Evolutionary conservation across 2,888 invertebrate genomes (phyloP), one percentile per base, ranked within the genome.

Genomic region (Lasioglossum marginatum): DNA sequence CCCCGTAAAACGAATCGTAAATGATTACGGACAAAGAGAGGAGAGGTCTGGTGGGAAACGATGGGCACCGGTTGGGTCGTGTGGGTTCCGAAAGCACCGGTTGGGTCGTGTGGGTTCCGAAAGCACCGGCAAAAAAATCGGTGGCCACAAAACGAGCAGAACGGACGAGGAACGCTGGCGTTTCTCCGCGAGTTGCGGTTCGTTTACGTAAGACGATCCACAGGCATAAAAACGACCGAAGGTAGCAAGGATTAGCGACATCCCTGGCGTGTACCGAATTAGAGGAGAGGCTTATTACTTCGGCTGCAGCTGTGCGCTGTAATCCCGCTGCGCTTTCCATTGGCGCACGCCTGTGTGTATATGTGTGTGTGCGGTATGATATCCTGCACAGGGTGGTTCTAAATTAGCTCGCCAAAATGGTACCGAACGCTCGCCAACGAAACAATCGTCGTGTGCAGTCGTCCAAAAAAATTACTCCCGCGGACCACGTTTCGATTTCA

Each of bases 241-340:
- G 82, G 79, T 80, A 77, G 31, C 48, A 57, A 52, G 86, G 86
- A 86, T 86, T 79, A 85, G 82, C 60, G 72, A 79, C 60, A 73
- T 80, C 63, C 79, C 60, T 19, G 71, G 57, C 74, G 74, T 80
- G 82, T 77, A 87, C 87, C 91, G 89, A 90, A 92, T 91, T 91
- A 90, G 85, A 89, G 81, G 79, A 79, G 90, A 85, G 92, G 93
- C 92, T 93, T 93, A 93, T 94, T 93, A 93, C 92, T 89, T 88
- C 83, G 78, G 85, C 84, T 87, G 92, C 94, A 94, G 94, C 93
- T 93, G 94, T 87, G 91, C 89, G 60, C 87, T 87, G 82, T 92
- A 93, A 92, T 92, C 92, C 92, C 70, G 71, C 82, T 79, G 82
- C 82, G 84, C 82, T 88, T 91, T 86, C 87, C 86, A 66, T 76